Evolutionary conservation across 2,888 invertebrate species (phyloP), one percentile per base, ranked within the genome.

Genomic region (Chrysodeixis includens): DNA sequence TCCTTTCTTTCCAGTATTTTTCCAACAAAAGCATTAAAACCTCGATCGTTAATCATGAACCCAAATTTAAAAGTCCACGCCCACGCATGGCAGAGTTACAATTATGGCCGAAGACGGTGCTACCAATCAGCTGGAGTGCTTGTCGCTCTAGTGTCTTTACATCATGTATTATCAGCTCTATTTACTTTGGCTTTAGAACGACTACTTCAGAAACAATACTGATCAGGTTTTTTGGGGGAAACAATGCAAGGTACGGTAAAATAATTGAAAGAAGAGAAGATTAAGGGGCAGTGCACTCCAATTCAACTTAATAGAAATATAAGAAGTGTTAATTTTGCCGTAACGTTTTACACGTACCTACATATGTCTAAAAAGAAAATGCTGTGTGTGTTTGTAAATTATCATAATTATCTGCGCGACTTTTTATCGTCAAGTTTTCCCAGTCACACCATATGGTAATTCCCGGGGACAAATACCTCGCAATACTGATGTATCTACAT

Each of bases 401-500:
- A n/a, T n/a, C n/a, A n/a, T n/a, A n/a, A 9, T 32, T 32, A 10
- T 0, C 8, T 10, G 32, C 10, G 10, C 32, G 10, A 10, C 32
- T 18, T 12, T 7, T 60, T 53, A 40, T 56, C 54, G 57, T 20
- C 59, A 52, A 53, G 66, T 49, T 73, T 74, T 72, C 69, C 40
- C 9, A 59, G 44, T 35, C 51, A 55, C 8, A 30, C 44, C 51
- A 46, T 63, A 69, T 73, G 73, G 56, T 61, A 76, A 76, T 76
- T 64, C 66, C 62, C 69, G 51, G 63, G 63, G 69, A 66, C 69
- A 73, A 76, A 73, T 69, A 62, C 26, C 16, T 44, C 26, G 22
- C 35, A 54, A 57, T 71, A 60, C 65, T 65, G 44, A 72, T 72
- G 57, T 59, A 73, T 76, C 69, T 76, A 73, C 76, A 75, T 75